Percentiles rank a stretch among this genome's conserved stretches.
phyloP scores from a whole-genome alignment of 2,113 vertebrate species.

The Hippoglossus stenolepis region DNA sequence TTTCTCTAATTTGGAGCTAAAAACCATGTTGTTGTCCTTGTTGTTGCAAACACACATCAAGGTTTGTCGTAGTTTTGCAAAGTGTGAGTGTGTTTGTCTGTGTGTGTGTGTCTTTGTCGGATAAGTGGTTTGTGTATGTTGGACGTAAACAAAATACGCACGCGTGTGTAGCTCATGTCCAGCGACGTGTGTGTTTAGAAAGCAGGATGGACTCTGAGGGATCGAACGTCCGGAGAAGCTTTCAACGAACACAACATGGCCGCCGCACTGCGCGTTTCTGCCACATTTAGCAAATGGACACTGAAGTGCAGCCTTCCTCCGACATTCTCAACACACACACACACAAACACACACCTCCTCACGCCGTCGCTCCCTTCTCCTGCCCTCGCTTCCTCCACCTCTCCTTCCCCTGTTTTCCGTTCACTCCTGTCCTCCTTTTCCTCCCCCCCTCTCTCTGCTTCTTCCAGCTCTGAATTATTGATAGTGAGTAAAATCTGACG shows the following conservation, averaged over 20 bases:
- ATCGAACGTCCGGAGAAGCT: conserved; percentile 60
- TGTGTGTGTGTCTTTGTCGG: not conserved
- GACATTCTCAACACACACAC: conserved; percentile 25
- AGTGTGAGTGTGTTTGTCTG: too few relatives aligned
- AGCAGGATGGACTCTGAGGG: conserved; percentile 54
- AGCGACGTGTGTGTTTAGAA: conserved; percentile 21
- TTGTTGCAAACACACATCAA: not conserved
- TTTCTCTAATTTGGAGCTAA: not conserved
- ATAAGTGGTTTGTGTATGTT: not conserved
- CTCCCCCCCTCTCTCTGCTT: conserved; percentile 40
- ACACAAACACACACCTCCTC: not conserved
- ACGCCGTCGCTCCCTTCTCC: conserved; percentile 27
- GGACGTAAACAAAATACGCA: not conserved
- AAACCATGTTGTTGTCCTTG: not conserved
- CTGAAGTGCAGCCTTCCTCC: conserved; percentile 55
- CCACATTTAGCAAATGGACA: conserved; percentile 83
- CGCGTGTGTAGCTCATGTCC: conserved; percentile 2
- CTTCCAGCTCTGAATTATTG: conserved; percentile 87
- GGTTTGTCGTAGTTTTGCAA: not conserved
- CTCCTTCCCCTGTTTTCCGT: conserved; percentile 33
- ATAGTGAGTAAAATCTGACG: conserved; percentile 92
- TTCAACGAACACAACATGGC: conserved; percentile 69
- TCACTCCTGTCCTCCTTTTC: conserved; percentile 38
- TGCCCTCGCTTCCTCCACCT: conserved; percentile 26
- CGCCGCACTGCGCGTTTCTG: conserved; percentile 72